These are phyloP conservation scores for Drosophila mercatorum DNA, from an alignment of 2,888 invertebrate genomes.

Conservation along the genomic window DNA sequence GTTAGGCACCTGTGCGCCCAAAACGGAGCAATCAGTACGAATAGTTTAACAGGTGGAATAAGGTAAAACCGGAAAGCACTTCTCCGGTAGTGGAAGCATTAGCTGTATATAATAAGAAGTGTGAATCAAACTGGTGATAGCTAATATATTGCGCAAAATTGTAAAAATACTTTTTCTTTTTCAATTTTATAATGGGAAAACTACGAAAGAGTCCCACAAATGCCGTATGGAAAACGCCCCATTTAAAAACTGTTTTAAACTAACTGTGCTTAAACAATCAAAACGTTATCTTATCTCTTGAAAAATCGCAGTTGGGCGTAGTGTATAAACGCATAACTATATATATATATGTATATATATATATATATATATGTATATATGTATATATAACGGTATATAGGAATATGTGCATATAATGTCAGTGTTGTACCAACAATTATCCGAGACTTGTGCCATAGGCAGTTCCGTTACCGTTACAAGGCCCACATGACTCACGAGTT, in stretches of 20 bases:
- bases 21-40: constrained; percentile 65
- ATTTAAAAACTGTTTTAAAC: constrained; percentile 13
- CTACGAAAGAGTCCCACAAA: neutral
- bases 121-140: constrained; percentile 13
- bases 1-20: constrained; percentile 55
- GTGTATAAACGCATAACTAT: constrained; percentile 15
- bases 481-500: constrained; percentile 48
- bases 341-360: neutral
- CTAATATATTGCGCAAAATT: neutral
- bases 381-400: neutral
- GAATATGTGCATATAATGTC: neutral
- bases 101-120: neutral
- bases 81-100: constrained; percentile 16
- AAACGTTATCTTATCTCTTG: constrained; percentile 60
- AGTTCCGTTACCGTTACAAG: constrained; percentile 7
- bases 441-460: constrained; percentile 3
- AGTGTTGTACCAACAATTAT: neutral
- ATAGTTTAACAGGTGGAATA: constrained; percentile 74
- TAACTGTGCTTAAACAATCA: constrained; percentile 29
- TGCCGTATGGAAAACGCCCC: constrained; percentile 10
- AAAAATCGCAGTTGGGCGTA: constrained; percentile 42
- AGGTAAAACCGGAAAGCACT: constrained; percentile 61
- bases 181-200: neutral
- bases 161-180: neutral
- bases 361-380: neutral